Evolutionary conservation across 1,140 invertebrate species (phyloP).

Genomic region (Drosophila pseudoananassae): DNA sequence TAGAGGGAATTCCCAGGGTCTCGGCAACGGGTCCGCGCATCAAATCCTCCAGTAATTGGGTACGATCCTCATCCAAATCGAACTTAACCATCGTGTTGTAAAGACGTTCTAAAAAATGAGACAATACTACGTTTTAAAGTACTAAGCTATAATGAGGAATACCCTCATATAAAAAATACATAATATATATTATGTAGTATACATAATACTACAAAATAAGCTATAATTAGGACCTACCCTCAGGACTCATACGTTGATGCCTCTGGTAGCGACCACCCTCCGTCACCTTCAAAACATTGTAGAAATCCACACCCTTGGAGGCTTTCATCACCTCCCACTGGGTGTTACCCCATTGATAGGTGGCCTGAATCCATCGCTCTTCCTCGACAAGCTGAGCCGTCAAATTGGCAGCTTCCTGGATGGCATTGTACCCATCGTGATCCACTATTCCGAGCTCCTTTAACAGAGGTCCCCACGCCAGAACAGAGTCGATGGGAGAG

Average conservation of each 20-base stretch:
- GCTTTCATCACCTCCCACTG: slow-evolving; percentile 86
- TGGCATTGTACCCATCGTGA: slow-evolving; percentile 85
- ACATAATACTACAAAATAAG: too few species aligned
- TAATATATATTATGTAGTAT: too few species aligned
- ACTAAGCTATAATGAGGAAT: neutral
- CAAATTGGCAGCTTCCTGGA: slow-evolving; percentile 85
- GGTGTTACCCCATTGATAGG: slow-evolving; percentile 87
- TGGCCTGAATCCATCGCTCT: slow-evolving; percentile 87
- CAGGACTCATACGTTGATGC: slow-evolving; percentile 58
- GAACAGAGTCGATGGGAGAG: slow-evolving; percentile 91
- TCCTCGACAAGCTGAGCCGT: slow-evolving; percentile 85
- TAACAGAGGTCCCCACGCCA: slow-evolving; percentile 90
- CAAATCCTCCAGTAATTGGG: slow-evolving; percentile 84
- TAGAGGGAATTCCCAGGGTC: slow-evolving; percentile 87
- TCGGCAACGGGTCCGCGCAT: slow-evolving; percentile 90
- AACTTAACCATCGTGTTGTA: slow-evolving; percentile 65
- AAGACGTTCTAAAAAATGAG: slow-evolving; percentile 47
- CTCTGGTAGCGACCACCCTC: slow-evolving; percentile 46
- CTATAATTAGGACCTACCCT: slow-evolving; percentile 23
- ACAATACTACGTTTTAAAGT: too few species aligned
- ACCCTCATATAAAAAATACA: too few species aligned
- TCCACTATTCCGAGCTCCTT: slow-evolving; percentile 87
- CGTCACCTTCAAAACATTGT: slow-evolving; percentile 88
- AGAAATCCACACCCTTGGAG: slow-evolving; percentile 90
- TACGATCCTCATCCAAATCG: slow-evolving; percentile 71